Percentiles rank a stretch among this genome's conserved stretches.
These are phyloP conservation scores for Mus musculus DNA, from an alignment of 2,113 vertebrate genomes.

Conservation along the genomic window GRCm39 chr6:58497501-58498000, in stretches of 20 bases:
- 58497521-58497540: not conserved
- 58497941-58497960: not conserved
- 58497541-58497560: not conserved
- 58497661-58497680: not conserved
- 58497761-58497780: not conserved
- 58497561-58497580: not conserved
- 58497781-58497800: no score
- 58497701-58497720: fast-evolving
- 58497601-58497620: not conserved
- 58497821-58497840: fast-evolving
- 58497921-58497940: not conserved
- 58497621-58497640: not conserved
- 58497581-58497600: not conserved
- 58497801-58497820: not conserved
- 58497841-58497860: not conserved
- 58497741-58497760: not conserved
- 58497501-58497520: not conserved
- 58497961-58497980: not conserved
- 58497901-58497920: not conserved
- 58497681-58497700: not conserved
- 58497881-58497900: not conserved
- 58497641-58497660: not conserved
- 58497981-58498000: fast-evolving
- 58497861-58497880: no score
- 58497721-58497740: not conserved